Base-by-base conservation (phyloP, 37 sponge, comb jelly and placozoan genomes). In the Haliclona indistincta region DNA sequence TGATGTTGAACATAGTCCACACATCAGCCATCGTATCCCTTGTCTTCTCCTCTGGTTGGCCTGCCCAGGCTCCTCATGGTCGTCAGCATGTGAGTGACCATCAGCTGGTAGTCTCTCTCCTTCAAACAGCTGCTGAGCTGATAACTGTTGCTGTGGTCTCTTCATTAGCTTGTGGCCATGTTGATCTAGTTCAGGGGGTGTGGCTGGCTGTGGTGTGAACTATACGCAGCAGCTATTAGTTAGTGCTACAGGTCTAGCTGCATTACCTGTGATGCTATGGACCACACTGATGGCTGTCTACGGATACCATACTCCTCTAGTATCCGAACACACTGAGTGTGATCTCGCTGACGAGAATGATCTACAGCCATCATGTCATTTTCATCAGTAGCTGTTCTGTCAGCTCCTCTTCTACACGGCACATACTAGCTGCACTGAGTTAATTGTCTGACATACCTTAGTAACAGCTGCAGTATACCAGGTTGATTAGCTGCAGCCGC, bases 401-500 rank as follows among this genome's bases (percentile, higher is more conserved):
- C 85, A 3, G 89, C 88, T 19, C 88, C 88, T 22, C 82, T 54
- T 56, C 93, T 90, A 20, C 35, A 30, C 6, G 37, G 35, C 29
- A 70, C 68, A 70, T 19, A 52, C 7, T 25, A 3, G 8, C 7
- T 20, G 62, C 25, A 20, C 8, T 20, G 2, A 30, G 11, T 25
- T 56, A 32, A 45, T 45, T 28, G 63, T 17, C 35, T 15, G 33
- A 29, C 35, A n/a, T 55, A 90, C 91, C 92, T 79, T n/a, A 93
- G 67, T n/a, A 93, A 56, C 2, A 88, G 71, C 43, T 84, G 88
- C 13, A 93, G n/a, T 4, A 88, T 64, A 29, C 43, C 68, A 4
- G 93, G 74, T 39, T 93, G 93, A 41, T 93, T 93, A 22, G 85
- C 85, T 34, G 88, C 93, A 23, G 93, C 93, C 60, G 89, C 93